A percentile compares a stretch with the other conserved stretches of the same genome.
Evolutionary conservation across 2,888 invertebrate genomes (phyloP).

Genomic region (Hydroisotoma schaefferi): DNA sequence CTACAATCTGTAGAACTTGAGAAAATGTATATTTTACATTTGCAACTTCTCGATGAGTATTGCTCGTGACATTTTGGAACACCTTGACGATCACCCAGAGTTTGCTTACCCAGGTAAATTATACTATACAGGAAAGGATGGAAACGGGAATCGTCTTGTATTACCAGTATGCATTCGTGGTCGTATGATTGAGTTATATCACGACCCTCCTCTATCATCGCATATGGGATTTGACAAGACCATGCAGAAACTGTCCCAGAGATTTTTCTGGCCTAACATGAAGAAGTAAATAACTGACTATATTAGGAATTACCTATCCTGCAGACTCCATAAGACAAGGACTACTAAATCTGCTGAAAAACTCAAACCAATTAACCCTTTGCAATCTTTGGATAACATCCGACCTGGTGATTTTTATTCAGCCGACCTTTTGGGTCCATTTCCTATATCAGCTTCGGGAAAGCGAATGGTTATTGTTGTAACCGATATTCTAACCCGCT

Average conservation of each 20-base stretch:
- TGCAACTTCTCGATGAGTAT: too few relatives aligned
- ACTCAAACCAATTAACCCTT: constrained; percentile 21
- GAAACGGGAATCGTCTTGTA: background rate
- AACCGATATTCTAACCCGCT: constrained; percentile 33
- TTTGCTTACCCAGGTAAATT: too few relatives aligned
- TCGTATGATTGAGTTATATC: background rate
- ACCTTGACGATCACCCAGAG: too few relatives aligned
- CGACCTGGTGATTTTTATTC: constrained; percentile 15
- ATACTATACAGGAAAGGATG: too few relatives aligned
- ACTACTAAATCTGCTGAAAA: background rate
- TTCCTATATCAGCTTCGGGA: constrained; percentile 20
- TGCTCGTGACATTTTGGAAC: too few relatives aligned
- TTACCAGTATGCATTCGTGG: background rate
- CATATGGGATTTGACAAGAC: constrained; percentile 13
- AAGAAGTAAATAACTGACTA: background rate
- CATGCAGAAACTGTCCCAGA: background rate
- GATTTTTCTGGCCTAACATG: constrained; percentile 14
- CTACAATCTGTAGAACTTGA: too few relatives aligned
- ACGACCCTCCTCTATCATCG: background rate
- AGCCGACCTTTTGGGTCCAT: constrained; percentile 34
- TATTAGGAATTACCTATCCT: constrained; percentile 10
- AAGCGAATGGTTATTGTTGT: constrained; percentile 32
- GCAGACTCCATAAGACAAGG: constrained; percentile 15
- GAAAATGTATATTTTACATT: too few relatives aligned
- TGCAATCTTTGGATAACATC: background rate